phyloP scores from a whole-genome alignment of 2,888 invertebrate genomes.

The Drosophila cracens region DNA sequence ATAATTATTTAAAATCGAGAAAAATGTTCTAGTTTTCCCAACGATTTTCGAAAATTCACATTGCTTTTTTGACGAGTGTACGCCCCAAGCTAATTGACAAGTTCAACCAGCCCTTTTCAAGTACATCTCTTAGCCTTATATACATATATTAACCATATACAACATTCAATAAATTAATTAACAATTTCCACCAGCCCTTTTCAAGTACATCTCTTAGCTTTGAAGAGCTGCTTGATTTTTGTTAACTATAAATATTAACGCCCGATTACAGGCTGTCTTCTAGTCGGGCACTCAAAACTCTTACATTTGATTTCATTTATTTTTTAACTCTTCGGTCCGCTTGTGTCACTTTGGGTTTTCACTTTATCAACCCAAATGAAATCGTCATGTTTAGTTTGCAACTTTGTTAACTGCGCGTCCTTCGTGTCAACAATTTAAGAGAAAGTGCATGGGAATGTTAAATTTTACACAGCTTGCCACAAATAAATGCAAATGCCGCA shows the following conservation, averaged over 20 bases:
- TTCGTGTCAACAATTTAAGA: conserved; percentile 25
- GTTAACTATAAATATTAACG: background rate
- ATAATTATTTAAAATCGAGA: background rate
- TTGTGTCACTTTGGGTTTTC: background rate
- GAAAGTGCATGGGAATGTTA: background rate
- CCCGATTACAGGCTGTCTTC: background rate
- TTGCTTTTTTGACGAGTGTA: background rate
- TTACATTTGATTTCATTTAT: background rate
- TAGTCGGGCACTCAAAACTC: background rate
- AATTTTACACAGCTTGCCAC: conserved; percentile 2
- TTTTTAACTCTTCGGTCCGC: conserved; percentile 1
- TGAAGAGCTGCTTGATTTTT: background rate
- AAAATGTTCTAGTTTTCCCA: background rate
- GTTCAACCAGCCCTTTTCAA: too few relatives aligned
- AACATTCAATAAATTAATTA: too few relatives aligned
- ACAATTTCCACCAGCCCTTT: background rate
- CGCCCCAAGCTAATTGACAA: background rate
- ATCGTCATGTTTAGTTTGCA: conserved; percentile 12
- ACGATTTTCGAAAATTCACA: too few relatives aligned
- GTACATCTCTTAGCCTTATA: background rate
- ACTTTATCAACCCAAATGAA: background rate
- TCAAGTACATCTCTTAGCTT: background rate
- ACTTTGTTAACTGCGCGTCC: background rate
- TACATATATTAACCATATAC: background rate
- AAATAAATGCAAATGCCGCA: background rate